Base-by-base conservation (phyloP, 2,113 vertebrate species). In the Hippolais icterina region DNA sequence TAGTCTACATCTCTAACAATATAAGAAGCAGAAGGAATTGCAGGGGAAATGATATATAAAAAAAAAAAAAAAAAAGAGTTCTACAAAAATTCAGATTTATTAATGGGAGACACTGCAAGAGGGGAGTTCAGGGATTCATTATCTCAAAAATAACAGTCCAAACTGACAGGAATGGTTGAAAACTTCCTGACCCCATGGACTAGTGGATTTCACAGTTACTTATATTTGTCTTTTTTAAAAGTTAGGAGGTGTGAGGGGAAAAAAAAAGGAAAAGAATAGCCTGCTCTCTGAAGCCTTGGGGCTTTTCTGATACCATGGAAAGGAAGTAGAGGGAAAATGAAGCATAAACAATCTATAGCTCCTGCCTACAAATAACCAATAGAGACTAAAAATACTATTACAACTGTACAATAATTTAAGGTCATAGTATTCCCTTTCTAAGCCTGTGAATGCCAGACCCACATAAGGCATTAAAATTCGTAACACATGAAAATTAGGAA, bases 401-500 rank as follows among this genome's bases (percentile, higher is more conserved):
- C 88, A 95, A 94, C 86, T 86, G 57, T 96, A 97, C 85, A 95
- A 93, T 95, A 95, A 94, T 97, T 96, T 98, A 97, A 98, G 97
- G 97, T 97, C 98, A 97, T 92, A 93, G 69, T 94, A 96, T 96
- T 97, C 96, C 78, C 81, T 97, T 84, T 85, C 75, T 78, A 89
- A 96, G 59, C 52, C 91, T 97, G 87, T 96, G 96, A 96, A 97
- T 97, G 83, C 49, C 91, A 97, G 96, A 98, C 96, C 96, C 27
- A 56, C 60, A 69, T 88, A 96, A 95, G 83, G 39, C 97, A 98
- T 98, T 98, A 98, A 97, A 97, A 98, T 97, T 97, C 97, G 97
- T 97, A 98, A 97, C 96, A 98, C 96, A 98, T 97, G 97, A 98
- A 98, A 97, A 98, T 98, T 98, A 98, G 94, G 95, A 96, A 96